Percentiles rank a stretch among this genome's conserved stretches.
Conservation (phyloP, 2,113 vertebrate species). For the Sterrhoptilus dennistouni region DNA sequence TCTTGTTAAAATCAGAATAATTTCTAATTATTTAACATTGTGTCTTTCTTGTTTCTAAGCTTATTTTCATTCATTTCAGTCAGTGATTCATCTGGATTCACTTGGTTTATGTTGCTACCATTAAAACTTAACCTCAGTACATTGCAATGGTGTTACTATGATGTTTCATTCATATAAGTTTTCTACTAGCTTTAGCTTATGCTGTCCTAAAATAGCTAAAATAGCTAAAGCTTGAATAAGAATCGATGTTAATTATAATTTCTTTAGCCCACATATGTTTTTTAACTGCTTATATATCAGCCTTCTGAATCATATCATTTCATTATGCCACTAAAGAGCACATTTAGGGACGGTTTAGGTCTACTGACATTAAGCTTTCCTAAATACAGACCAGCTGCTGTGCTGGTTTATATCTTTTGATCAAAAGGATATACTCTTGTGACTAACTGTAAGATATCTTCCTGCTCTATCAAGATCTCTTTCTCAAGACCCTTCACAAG, state of each 20-base stretch:
- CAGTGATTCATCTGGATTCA: not conserved
- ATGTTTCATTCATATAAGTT: not conserved
- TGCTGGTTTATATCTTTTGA: not conserved
- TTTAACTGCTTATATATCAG: not conserved
- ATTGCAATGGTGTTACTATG: not conserved
- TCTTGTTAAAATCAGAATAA: not conserved
- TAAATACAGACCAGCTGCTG: not conserved
- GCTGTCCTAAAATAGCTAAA: not conserved
- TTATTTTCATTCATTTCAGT: not conserved
- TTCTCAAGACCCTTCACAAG: not conserved
- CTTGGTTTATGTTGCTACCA: not conserved
- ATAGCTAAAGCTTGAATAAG: not conserved
- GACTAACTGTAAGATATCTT: not conserved
- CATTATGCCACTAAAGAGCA: not conserved
- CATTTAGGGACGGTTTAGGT: not conserved
- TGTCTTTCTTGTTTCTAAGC: not conserved
- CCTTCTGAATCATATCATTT: not conserved
- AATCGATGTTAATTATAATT: not conserved
- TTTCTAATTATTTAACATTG: not conserved
- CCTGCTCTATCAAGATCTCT: not conserved
- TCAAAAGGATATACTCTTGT: not conserved
- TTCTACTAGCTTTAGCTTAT: not conserved
- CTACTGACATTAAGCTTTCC: not conserved
- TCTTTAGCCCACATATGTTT: not conserved
- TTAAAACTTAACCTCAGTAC: not conserved